A percentile compares a stretch with the other conserved stretches of the same genome.
These are phyloP conservation scores for Cosmopolites sordidus DNA, from an alignment of 2,888 invertebrate species.

Conservation along the genomic window DNA sequence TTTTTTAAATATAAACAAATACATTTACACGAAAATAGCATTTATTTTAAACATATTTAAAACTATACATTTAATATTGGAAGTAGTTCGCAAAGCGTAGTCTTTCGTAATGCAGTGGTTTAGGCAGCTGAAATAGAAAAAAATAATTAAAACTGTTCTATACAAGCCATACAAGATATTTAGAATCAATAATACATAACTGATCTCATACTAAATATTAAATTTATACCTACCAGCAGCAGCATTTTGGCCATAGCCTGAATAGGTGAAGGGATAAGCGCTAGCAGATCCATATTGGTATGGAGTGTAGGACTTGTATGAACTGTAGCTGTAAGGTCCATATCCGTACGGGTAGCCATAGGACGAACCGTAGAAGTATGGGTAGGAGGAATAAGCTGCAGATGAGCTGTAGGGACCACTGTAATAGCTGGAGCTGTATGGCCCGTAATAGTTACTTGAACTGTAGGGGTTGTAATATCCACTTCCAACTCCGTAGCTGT, in stretches of 20 bases:
- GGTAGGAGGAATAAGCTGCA: not conserved
- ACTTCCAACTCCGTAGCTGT: not conserved
- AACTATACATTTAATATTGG: too few relatives aligned
- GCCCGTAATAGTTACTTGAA: not conserved
- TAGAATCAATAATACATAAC: not conserved
- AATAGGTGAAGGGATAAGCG: slow-evolving; percentile 4
- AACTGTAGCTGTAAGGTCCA: slow-evolving; percentile 5
- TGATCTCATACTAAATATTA: not conserved
- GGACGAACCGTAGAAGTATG: too few relatives aligned
- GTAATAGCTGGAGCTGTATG: slow-evolving; percentile 4
- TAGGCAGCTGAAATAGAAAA: slow-evolving; percentile 20
- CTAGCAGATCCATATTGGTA: not conserved
- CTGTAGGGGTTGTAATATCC: not conserved
- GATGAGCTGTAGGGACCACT: not conserved
- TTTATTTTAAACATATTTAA: too few relatives aligned
- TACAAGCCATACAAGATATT: too few relatives aligned
- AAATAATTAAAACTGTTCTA: too few relatives aligned
- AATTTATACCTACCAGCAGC: slow-evolving; percentile 16
- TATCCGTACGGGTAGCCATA: slow-evolving; percentile 1
- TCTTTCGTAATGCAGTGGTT: not conserved
- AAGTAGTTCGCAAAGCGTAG: not conserved
- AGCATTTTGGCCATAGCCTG: slow-evolving; percentile 1
- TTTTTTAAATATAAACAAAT: too few relatives aligned
- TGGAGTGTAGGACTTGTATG: slow-evolving; percentile 3
- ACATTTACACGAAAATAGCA: too few relatives aligned